Evolutionary conservation across 2,113 vertebrate species (phyloP).

Genomic region (Heterotilapia buettikoferi): DNA sequence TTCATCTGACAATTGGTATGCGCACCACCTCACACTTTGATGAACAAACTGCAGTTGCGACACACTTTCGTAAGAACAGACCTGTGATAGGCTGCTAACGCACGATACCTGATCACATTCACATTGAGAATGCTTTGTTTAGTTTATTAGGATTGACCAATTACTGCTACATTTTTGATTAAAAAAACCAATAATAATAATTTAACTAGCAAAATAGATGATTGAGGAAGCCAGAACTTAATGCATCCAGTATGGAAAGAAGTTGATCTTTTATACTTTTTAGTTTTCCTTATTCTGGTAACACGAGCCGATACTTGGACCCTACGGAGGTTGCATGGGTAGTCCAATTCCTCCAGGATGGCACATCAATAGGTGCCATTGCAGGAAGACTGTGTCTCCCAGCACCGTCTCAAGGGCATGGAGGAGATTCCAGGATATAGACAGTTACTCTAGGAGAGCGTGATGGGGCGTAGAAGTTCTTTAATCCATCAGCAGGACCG

Average conservation of each 20-base stretch:
- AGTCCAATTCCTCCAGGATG: rapidly evolving
- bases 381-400: background rate
- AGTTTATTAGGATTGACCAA: background rate
- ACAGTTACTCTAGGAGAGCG: background rate
- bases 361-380: background rate
- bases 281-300: background rate
- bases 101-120: background rate
- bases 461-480: background rate
- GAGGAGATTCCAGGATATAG: background rate
- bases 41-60: background rate
- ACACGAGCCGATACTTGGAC: background rate
- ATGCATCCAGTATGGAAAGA: rapidly evolving
- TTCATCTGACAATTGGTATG: background rate
- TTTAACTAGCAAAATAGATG: background rate
- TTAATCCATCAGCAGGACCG: background rate
- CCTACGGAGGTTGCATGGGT: background rate
- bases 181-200: background rate
- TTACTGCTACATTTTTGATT: background rate
- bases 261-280: background rate
- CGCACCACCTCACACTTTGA: background rate
- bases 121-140: background rate
- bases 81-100: background rate
- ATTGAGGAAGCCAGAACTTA: rapidly evolving
- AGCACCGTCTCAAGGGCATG: background rate
- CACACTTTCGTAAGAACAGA: background rate